These are phyloP conservation scores for Heteropelma amictum DNA, from an alignment of 2,888 invertebrate genomes.

Conservation along the genomic window DNA sequence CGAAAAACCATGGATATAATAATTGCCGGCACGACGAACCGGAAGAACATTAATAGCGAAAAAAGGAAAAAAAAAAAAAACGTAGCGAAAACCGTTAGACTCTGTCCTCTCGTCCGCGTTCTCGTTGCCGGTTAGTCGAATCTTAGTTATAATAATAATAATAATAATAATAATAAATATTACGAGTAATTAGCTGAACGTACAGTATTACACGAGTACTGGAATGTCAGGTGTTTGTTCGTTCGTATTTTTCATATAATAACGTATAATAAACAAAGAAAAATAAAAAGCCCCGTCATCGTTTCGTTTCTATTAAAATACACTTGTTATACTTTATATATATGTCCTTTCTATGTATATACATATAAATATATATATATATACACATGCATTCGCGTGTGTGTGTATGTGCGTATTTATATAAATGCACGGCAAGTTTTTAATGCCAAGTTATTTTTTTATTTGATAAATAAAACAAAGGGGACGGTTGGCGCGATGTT, in stretches of 20 bases:
- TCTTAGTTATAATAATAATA: conserved; percentile 59
- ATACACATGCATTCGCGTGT: too few relatives aligned
- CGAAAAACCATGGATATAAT: conserved; percentile 55
- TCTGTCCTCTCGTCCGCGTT: conserved; percentile 51
- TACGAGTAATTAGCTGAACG: conserved; percentile 60
- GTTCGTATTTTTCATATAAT: conserved; percentile 60
- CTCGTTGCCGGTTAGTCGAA: conserved; percentile 58
- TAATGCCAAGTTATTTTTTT: conserved; percentile 11
- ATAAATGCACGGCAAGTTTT: conserved; percentile 32
- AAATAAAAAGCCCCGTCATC: conserved; percentile 57
- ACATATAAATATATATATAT: neutral
- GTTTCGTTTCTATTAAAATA: conserved; percentile 56
- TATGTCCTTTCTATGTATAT: conserved; percentile 32
- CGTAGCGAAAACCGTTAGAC: conserved; percentile 54
- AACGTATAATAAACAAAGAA: conserved; percentile 57
- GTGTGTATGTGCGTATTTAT: too few relatives aligned
- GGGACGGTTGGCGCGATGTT: neutral
- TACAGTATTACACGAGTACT: conserved; percentile 63
- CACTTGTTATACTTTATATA: conserved; percentile 46
- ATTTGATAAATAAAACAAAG: conserved; percentile 1
- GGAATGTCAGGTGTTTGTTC: conserved; percentile 61
- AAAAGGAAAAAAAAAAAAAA: conserved; percentile 21
- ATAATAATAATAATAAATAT: too few relatives aligned
- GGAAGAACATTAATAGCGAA: too few relatives aligned
- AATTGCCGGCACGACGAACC: conserved; percentile 57